These are phyloP conservation scores for Hippopotamus amphibius DNA, from an alignment of 2,113 vertebrate genomes.

Conservation along the genomic window DNA sequence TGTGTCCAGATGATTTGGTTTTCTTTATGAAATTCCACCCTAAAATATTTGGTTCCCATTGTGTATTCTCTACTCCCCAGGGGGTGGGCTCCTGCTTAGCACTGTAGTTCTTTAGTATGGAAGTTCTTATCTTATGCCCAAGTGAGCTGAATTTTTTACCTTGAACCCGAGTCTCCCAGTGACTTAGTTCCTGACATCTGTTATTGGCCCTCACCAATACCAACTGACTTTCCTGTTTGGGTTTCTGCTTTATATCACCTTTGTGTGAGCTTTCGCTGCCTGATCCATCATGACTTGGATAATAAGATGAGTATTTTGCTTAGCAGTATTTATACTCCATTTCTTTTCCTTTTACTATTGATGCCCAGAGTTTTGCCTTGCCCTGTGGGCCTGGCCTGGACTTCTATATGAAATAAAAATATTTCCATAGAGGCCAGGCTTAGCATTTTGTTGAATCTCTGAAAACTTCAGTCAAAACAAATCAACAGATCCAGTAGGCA, in stretches of 20 bases:
- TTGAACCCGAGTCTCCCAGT: not conserved
- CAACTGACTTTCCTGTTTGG: not conserved
- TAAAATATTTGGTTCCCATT: not conserved
- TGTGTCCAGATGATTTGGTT: not conserved
- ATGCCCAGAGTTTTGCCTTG: conserved; percentile 8
- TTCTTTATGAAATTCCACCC: not conserved
- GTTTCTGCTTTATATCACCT: conserved; percentile 41
- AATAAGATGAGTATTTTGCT: not conserved
- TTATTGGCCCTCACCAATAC: not conserved
- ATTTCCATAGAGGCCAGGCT: not conserved
- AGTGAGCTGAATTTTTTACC: not conserved
- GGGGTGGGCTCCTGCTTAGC: not conserved
- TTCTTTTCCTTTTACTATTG: conserved; percentile 13
- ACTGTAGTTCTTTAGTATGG: not conserved
- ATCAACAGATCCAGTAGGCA: not conserved
- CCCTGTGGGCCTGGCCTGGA: not conserved
- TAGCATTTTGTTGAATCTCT: not conserved
- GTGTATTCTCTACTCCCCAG: not conserved
- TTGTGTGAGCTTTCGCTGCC: not conserved
- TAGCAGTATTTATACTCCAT: not conserved
- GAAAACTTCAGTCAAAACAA: conserved; percentile 17
- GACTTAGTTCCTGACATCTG: not conserved
- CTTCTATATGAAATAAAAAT: conserved; percentile 44
- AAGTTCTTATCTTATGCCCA: not conserved
- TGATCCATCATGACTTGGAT: not conserved